Percentiles rank a stretch among this genome's conserved stretches.
These are phyloP conservation scores for Papilio glaucus DNA, from an alignment of 1,140 invertebrate species.

Conservation along the genomic window DNA sequence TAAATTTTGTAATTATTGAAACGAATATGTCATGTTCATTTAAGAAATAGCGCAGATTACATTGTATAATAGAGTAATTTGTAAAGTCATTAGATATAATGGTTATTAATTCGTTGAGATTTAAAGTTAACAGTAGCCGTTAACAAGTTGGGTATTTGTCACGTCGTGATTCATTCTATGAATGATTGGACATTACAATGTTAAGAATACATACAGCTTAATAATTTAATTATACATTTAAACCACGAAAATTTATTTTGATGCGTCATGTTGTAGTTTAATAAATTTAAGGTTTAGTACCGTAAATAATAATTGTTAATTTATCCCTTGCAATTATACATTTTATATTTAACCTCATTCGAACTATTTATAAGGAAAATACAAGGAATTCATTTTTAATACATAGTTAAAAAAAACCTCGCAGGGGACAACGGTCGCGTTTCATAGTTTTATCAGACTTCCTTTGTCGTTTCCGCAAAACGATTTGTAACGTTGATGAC, in stretches of 20 bases:
- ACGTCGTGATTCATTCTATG: conserved; percentile 41
- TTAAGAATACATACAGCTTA: not conserved
- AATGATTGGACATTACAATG: conserved; percentile 10
- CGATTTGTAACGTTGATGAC: conserved; percentile 59
- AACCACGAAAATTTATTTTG: conserved; percentile 31
- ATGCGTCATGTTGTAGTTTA: not conserved
- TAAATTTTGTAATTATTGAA: too few relatives aligned
- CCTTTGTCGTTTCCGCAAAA: conserved; percentile 68
- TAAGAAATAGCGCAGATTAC: too few relatives aligned
- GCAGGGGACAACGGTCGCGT: conserved; percentile 59
- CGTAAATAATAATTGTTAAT: not conserved
- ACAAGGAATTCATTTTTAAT: too few relatives aligned
- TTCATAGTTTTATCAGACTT: conserved; percentile 72
- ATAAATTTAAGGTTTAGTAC: not conserved
- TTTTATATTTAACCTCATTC: not conserved
- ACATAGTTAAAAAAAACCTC: conserved; percentile 34
- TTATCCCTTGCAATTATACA: not conserved
- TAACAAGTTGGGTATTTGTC: conserved; percentile 42
- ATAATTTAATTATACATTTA: conserved; percentile 11
- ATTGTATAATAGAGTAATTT: not conserved
- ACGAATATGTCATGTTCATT: too few relatives aligned
- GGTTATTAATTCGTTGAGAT: conserved; percentile 11
- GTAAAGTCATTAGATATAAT: conserved; percentile 2
- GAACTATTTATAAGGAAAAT: too few relatives aligned
- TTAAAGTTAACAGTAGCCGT: conserved; percentile 14